Percentiles rank a stretch among this genome's conserved stretches.
phyloP scores from a whole-genome alignment of 2,888 invertebrate genomes.

The Hirtodrosophila cameraria region DNA sequence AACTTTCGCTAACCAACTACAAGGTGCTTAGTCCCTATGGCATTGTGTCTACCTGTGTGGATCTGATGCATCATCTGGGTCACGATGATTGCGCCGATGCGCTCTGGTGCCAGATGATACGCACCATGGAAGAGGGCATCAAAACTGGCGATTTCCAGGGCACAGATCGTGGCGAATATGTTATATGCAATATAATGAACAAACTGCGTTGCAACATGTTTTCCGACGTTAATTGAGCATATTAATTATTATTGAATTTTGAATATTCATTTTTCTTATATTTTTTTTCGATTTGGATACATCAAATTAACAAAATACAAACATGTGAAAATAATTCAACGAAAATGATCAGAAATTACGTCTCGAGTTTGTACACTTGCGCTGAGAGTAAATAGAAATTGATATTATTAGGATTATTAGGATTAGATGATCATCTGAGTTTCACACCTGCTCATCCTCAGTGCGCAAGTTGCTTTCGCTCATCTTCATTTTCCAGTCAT shows the following conservation, averaged over 20 bases:
- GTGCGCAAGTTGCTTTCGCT: constrained; percentile 38
- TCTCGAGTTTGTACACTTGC: constrained; percentile 19
- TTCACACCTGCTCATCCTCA: constrained; percentile 68
- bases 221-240: not conserved
- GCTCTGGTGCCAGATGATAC: constrained; percentile 58
- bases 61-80: constrained; percentile 62
- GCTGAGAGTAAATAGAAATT: constrained; percentile 23
- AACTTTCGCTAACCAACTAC: constrained; percentile 68
- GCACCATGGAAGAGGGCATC: constrained; percentile 65
- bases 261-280: not conserved
- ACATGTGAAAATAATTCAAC: not conserved
- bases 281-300: constrained; percentile 19
- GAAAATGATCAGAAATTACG: constrained; percentile 46
- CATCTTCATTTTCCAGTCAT: constrained; percentile 51
- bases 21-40: constrained; percentile 72
- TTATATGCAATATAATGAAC: constrained; percentile 68
- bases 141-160: constrained; percentile 70
- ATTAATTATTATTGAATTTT: constrained; percentile 12
- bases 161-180: constrained; percentile 57
- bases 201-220: constrained; percentile 52
- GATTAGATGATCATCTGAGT: not conserved
- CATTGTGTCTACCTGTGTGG: constrained; percentile 62
- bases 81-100: constrained; percentile 44
- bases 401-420: not conserved
- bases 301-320: constrained; percentile 33